Conservation (phyloP, 2,888 invertebrate species). For the Calliphora vomitoria region DNA sequence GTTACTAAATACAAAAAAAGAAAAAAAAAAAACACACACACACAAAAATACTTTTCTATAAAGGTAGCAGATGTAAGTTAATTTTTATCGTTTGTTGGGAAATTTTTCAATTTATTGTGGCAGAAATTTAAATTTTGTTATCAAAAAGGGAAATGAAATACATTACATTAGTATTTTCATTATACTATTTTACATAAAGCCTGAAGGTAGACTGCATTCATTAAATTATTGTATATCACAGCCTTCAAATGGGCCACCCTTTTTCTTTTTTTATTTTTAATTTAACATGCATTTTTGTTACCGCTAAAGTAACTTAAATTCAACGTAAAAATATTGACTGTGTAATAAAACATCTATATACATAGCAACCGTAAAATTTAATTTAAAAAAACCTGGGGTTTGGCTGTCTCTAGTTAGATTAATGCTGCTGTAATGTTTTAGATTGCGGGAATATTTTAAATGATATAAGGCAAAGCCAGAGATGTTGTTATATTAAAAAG, state of each 20-base stretch:
- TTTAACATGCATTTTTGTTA: not conserved
- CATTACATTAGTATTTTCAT: not conserved
- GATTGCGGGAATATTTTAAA: no score
- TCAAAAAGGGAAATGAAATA: not conserved
- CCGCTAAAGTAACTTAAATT: no score
- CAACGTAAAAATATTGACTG: no score
- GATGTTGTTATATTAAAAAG: no score
- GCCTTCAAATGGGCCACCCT: constrained; percentile 4
- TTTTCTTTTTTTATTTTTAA: not conserved
- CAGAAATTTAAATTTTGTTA: constrained; percentile 14
- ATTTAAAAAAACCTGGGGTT: no score
- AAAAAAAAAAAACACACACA: not conserved
- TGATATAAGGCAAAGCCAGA: no score
- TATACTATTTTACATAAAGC: not conserved
- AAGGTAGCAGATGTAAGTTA: constrained; percentile 46
- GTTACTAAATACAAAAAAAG: not conserved
- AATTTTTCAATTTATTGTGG: constrained; percentile 30
- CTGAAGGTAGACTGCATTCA: not conserved
- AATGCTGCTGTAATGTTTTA: no score
- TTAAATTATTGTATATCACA: constrained; percentile 1
- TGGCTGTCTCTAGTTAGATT: no score
- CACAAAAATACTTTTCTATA: constrained; percentile 19
- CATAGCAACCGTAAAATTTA: no score
- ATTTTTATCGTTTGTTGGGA: constrained; percentile 11
- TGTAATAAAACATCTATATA: not conserved